Percentiles rank a stretch among this genome's conserved stretches.
Evolutionary conservation across 2,888 invertebrate species (phyloP).

Genomic region (Callosobruchus maculatus): DNA sequence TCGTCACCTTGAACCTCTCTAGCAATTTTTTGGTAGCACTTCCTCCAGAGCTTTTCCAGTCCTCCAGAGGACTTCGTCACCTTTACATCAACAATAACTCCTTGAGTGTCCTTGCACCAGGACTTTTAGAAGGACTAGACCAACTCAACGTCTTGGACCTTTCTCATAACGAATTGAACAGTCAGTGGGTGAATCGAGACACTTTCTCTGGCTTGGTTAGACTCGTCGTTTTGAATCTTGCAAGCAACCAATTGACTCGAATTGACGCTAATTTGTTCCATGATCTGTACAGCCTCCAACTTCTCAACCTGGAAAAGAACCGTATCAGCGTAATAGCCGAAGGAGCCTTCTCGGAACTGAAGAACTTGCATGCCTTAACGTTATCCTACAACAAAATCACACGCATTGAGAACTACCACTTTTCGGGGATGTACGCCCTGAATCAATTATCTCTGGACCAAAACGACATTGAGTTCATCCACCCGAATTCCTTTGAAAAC

Average conservation of each 20-base stretch:
- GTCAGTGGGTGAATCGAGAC: slow-evolving; percentile 72
- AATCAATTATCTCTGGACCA: slow-evolving; percentile 72
- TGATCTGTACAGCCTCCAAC: slow-evolving; percentile 71
- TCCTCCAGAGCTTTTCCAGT: slow-evolving; percentile 74
- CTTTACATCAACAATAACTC: slow-evolving; percentile 76
- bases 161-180: slow-evolving; percentile 71
- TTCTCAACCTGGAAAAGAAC: slow-evolving; percentile 71
- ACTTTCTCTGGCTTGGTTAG: slow-evolving; percentile 72
- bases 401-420: slow-evolving; percentile 66
- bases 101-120: slow-evolving; percentile 69
- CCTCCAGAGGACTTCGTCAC: slow-evolving; percentile 67
- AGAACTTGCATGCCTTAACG: slow-evolving; percentile 73
- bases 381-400: slow-evolving; percentile 69
- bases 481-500: slow-evolving; percentile 70
- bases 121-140: slow-evolving; percentile 68
- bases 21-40: slow-evolving; percentile 74
- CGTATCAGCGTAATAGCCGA: slow-evolving; percentile 66
- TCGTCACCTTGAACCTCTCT: slow-evolving; percentile 73
- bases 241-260: slow-evolving; percentile 67
- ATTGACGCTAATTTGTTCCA: slow-evolving; percentile 70
- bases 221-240: slow-evolving; percentile 70
- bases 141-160: slow-evolving; percentile 71
- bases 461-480: slow-evolving; percentile 67
- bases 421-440: slow-evolving; percentile 69
- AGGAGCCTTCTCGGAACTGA: slow-evolving; percentile 70